These are phyloP conservation scores for Serripes groenlandicus DNA, from an alignment of 2,888 invertebrate genomes.

Conservation along the genomic window DNA sequence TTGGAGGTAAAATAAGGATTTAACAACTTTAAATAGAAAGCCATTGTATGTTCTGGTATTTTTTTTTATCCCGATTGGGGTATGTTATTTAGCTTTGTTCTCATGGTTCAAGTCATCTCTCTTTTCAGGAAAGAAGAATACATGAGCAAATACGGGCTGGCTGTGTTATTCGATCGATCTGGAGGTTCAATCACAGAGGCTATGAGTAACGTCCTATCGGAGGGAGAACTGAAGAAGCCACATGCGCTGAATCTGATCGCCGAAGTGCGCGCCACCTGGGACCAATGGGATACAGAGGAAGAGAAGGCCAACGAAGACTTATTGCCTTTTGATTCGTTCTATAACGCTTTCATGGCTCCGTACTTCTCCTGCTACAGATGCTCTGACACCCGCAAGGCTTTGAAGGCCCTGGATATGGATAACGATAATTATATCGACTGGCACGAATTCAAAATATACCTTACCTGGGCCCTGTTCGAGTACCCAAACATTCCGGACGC, in stretches of 20 bases:
- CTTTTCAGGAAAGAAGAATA: constrained; percentile 53
- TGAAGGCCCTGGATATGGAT: constrained; percentile 42
- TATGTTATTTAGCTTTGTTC: too few species aligned
- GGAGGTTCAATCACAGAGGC: constrained; percentile 24
- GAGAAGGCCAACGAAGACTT: constrained; percentile 30
- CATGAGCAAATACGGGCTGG: constrained; percentile 40
- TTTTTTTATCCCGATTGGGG: too few species aligned
- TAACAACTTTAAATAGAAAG: too few species aligned
- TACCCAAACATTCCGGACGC: constrained; percentile 30
- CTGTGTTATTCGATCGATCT: constrained; percentile 34
- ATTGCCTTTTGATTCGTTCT: constrained; percentile 39
- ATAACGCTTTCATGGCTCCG: constrained; percentile 38
- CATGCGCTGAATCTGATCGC: constrained; percentile 24
- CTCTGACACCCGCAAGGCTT: constrained; percentile 28
- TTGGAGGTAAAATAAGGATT: too few species aligned
- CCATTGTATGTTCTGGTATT: too few species aligned
- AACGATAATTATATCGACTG: constrained; percentile 33
- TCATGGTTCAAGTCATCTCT: too few species aligned
- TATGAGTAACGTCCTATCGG: constrained; percentile 31
- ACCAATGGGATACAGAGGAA: constrained; percentile 33
- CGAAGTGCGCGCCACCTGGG: constrained; percentile 31
- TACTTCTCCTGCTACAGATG: constrained; percentile 42
- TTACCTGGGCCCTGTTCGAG: constrained; percentile 47
- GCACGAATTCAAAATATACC: constrained; percentile 39
- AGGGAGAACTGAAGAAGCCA: constrained; percentile 18